Evolutionary conservation across 2,113 vertebrate genomes (phyloP).

Genomic region (Jaculus jaculus): DNA sequence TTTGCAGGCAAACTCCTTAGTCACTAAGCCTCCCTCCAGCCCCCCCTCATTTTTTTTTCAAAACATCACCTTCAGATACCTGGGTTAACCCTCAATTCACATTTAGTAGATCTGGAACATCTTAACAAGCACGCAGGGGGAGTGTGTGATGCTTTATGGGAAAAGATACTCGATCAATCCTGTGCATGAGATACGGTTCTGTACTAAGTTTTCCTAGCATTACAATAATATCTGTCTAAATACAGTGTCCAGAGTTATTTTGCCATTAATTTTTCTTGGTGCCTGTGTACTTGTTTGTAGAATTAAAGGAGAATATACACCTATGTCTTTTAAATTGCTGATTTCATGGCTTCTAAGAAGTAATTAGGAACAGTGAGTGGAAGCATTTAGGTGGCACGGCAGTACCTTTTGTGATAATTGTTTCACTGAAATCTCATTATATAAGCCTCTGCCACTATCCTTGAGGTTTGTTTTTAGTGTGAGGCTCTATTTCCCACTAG

Average conservation of each 20-base stretch:
- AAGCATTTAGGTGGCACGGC: neutral
- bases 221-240: neutral
- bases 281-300: neutral
- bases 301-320: neutral
- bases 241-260: neutral
- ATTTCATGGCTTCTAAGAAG: conserved; percentile 27
- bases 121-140: neutral
- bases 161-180: neutral
- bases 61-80: neutral
- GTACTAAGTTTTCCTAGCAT: neutral
- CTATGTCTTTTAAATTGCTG: neutral
- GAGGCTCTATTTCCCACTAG: neutral
- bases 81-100: neutral
- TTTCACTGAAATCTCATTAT: neutral
- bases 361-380: neutral
- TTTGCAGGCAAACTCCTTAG: too few relatives aligned
- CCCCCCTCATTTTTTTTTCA: too few relatives aligned
- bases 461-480: neutral
- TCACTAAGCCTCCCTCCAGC: too few relatives aligned
- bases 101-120: neutral
- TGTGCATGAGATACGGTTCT: neutral
- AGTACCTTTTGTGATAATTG: neutral
- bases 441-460: neutral
- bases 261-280: neutral
- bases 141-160: neutral